Percentiles rank a stretch among this genome's conserved stretches.
Evolutionary conservation across 2,113 vertebrate genomes (phyloP).

Genomic region (Ascaphus truei): DNA sequence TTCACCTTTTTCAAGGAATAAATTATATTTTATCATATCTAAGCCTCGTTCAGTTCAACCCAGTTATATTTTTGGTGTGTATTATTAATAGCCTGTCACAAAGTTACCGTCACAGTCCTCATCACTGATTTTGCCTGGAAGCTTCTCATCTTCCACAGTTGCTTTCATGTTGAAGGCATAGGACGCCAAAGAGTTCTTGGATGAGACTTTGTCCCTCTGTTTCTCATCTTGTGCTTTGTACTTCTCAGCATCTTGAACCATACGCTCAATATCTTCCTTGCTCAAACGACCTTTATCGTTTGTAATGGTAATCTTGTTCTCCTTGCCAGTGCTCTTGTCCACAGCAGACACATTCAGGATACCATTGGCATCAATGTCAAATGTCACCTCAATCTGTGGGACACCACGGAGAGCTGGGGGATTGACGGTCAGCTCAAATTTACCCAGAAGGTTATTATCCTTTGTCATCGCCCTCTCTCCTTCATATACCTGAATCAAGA

Average conservation of each 20-base stretch:
- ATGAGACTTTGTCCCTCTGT: slow-evolving; percentile 84
- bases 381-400: slow-evolving; percentile 88
- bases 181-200: slow-evolving; percentile 85
- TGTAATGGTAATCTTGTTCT: slow-evolving; percentile 90
- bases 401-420: slow-evolving; percentile 82
- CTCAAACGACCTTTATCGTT: slow-evolving; percentile 91
- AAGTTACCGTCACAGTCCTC: no score
- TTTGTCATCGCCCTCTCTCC: slow-evolving; percentile 86
- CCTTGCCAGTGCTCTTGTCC: slow-evolving; percentile 89
- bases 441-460: slow-evolving; percentile 85
- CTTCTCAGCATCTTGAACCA: slow-evolving; percentile 91
- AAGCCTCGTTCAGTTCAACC: no score
- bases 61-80: no score
- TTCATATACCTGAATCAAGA: slow-evolving; percentile 81
- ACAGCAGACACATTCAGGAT: slow-evolving; percentile 85
- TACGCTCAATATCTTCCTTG: slow-evolving; percentile 91
- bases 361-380: slow-evolving; percentile 88
- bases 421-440: slow-evolving; percentile 83
- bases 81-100: no score
- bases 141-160: slow-evolving; percentile 90
- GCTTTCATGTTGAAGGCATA: slow-evolving; percentile 96
- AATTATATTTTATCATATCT: no score
- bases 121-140: slow-evolving; percentile 87
- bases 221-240: slow-evolving; percentile 93
- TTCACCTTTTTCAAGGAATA: no score